Base-by-base conservation (phyloP, 2,113 vertebrate species). In the Rafetus swinhoei region DNA sequence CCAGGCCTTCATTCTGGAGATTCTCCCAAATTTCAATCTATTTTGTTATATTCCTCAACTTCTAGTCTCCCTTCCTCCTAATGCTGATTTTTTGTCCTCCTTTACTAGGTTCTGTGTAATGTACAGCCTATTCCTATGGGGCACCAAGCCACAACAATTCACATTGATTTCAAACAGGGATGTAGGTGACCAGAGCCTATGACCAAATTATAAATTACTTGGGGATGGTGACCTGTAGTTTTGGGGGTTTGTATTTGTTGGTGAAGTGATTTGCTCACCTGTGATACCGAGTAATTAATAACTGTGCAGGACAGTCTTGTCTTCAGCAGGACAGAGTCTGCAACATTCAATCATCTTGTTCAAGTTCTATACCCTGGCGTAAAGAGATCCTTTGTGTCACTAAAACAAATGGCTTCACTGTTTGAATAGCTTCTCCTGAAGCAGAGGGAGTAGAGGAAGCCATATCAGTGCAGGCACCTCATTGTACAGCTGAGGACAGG, bases 401-500 rank as follows among this genome's bases (percentile, higher is more conserved):
- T 57, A 57, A 57, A 9, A 57, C 56, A 57, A 57, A 57, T 57
- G 56, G 56, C 9, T 57, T 57, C 21, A 57, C 56, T 22, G 56
- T 57, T 57, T 57, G 56, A 57, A 57, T 57, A 57, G 56, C 21
- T 57, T 57, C 24, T 57, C 56, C 24, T 57, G 56, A 57, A 57
- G 56, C 24, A 24, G 56, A 57, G 56, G 9, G 21, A 57, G 94
- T 45, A 97, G 82, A 3, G 95, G 96, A 29, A 97, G 59, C 53
- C 16, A 45, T 87, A 85, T 95, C 32, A 93, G 5, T 35, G 93
- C 29, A 24, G 92, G 92, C 16, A 96, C 27, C 14, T 90, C 52
- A 59, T 95, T 93, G 39, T 6, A 5, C 32, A 96, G 39, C 87
- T 97, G 94, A 57, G 90, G 90, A 85, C 96, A 89, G 57, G 74